Evolutionary conservation across 2,888 invertebrate genomes (phyloP).

Genomic region (Rosalia funebris): DNA sequence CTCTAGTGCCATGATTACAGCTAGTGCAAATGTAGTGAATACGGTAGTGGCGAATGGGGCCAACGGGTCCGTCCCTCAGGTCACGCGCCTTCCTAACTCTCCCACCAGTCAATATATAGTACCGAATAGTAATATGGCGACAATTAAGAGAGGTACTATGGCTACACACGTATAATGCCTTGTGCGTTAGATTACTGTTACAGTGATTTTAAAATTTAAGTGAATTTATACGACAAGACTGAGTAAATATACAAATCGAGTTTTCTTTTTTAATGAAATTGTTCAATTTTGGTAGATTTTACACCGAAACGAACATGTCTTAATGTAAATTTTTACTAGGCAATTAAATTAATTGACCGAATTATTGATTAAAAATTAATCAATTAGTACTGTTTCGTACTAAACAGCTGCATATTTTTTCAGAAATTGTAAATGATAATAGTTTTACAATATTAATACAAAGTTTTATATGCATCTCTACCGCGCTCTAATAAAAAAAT

Average conservation of each 20-base stretch:
- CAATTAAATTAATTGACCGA: slow-evolving; percentile 62
- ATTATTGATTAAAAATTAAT: slow-evolving; percentile 62
- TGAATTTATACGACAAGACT: slow-evolving; percentile 55
- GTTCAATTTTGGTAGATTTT: slow-evolving; percentile 46
- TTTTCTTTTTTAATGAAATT: slow-evolving; percentile 41
- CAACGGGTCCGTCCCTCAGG: slow-evolving; percentile 67
- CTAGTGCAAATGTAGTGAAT: slow-evolving; percentile 59
- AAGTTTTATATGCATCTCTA: background rate
- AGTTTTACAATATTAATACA: background rate
- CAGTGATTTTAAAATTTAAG: slow-evolving; percentile 38
- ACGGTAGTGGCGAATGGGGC: slow-evolving; percentile 65
- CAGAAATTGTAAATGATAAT: background rate
- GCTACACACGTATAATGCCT: slow-evolving; percentile 73
- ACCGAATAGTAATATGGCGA: slow-evolving; percentile 68
- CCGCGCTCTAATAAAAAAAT: background rate
- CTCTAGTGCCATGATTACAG: slow-evolving; percentile 58
- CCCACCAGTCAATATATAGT: slow-evolving; percentile 68
- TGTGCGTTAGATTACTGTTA: slow-evolving; percentile 17
- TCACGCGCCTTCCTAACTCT: slow-evolving; percentile 64
- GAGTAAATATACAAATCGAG: slow-evolving; percentile 45
- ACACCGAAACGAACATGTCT: slow-evolving; percentile 53
- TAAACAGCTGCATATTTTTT: slow-evolving; percentile 31
- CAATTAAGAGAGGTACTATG: slow-evolving; percentile 72
- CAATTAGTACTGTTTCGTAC: slow-evolving; percentile 52
- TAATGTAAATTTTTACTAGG: slow-evolving; percentile 51